phyloP scores from a whole-genome alignment of 2,797 vertebrate species.

The Pipistrellus pygmaeus region DNA sequence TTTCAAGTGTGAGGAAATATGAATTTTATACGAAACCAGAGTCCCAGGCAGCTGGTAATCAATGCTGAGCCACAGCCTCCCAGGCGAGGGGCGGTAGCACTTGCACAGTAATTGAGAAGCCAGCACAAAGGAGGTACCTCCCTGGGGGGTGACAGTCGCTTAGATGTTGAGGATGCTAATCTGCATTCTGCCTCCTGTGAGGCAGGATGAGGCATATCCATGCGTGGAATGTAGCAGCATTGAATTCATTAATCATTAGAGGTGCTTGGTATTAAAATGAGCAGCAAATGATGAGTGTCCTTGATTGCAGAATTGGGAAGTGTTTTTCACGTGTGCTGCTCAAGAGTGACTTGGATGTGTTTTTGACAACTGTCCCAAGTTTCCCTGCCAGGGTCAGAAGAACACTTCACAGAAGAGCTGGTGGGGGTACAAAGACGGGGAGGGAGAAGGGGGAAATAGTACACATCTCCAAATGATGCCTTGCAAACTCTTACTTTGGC shows the following conservation, averaged over 20 bases:
- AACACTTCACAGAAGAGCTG: conserved; percentile 6
- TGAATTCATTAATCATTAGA: conserved; percentile 79
- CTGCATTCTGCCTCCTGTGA: conserved; percentile 1
- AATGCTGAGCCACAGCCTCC: background rate
- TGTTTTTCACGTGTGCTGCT: conserved; percentile 32
- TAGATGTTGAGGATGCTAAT: background rate
- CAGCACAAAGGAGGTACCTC: background rate
- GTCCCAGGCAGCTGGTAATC: background rate
- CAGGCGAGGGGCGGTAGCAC: background rate
- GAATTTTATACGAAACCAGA: background rate
- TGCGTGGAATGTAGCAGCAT: background rate
- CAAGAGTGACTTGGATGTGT: conserved; percentile 39
- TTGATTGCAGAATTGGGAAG: conserved; percentile 61
- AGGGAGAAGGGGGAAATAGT: background rate
- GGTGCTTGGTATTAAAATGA: conserved; percentile 73
- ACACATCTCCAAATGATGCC: background rate
- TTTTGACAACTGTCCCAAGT: conserved; percentile 44
- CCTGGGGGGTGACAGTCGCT: conserved; percentile 9
- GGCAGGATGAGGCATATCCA: background rate
- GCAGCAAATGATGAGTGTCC: conserved; percentile 37
- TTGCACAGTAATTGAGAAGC: conserved; percentile 26
- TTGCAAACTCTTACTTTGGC: background rate
- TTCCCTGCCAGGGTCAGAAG: conserved; percentile 54
- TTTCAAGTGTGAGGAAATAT: conserved; percentile 43
- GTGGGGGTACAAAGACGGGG: background rate